Base-by-base conservation (phyloP, 1,140 invertebrate genomes). In the Magallana gigas region DNA sequence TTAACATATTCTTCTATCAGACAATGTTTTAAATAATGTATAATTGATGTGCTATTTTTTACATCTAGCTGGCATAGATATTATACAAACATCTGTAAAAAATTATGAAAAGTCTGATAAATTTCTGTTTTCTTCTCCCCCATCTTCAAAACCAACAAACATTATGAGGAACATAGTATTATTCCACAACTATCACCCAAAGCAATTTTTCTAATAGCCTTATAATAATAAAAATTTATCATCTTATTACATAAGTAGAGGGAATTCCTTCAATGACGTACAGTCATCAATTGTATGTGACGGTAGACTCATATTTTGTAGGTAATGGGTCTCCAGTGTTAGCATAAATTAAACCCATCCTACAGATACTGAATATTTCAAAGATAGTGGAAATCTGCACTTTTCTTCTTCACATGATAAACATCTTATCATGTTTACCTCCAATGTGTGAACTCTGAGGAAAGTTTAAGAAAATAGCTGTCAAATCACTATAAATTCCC, bases 361-460 rank as follows among this genome's bases (percentile, higher is more conserved):
- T 23, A 76, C 23, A 23, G 29, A 76, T 23, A 76, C 8, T 76
- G 68, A 76, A 76, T 29, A 76, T 76, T 76, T 76, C 9, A 14
- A 29, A 76, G 68, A 76, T 76, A 76, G 11, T 29, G 18, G 68
- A 76, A 29, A 11, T 23, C 11, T 76, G 23, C 68, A 5, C 18
- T 76, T 29, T 76, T 29, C 68, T 76, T 76, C 68, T 76, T 76
- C 11, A 76, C 11, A 23, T 5, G 23, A 76, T 36, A 9, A 11
- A 4, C 12, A 62, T 62, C 68, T 76, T 23, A 76, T 76, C 68
- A 29, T 76, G 68, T 76, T 76, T 76, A 76, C 68, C 36, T 76
- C 68, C 68, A 76, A 23, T 29, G 68, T 76, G 68, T 76, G 68
- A 76, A 76, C 68, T 76, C 36, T 76, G 7, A 76, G 36, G 68